phyloP scores from a whole-genome alignment of 2,797 vertebrate genomes.

The Amphiprion clarkii region DNA sequence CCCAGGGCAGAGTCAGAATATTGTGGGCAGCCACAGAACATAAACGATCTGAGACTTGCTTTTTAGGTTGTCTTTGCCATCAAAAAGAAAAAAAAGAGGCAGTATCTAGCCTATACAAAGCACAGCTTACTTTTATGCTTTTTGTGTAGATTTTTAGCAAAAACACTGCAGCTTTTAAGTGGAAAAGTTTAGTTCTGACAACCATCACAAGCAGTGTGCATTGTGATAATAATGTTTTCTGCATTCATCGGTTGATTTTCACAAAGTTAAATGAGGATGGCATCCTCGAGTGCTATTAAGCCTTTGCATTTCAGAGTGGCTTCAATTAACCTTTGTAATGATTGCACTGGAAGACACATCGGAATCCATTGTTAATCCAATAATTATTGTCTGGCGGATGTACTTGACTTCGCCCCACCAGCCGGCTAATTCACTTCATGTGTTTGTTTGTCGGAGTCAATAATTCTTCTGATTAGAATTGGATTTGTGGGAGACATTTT shows the following conservation, averaged over 20 bases:
- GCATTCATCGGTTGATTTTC: constrained; percentile 54
- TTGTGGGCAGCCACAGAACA: constrained; percentile 58
- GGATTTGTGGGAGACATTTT: constrained; percentile 44
- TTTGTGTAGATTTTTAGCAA: constrained; percentile 18
- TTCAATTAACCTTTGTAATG: constrained; percentile 79
- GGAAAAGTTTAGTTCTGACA: constrained; percentile 15
- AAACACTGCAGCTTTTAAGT: constrained; percentile 5
- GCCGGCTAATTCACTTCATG: constrained; percentile 64
- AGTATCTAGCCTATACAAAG: constrained; percentile 19
- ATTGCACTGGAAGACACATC: constrained; percentile 61
- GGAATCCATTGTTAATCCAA: constrained; percentile 74
- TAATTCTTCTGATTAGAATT: constrained; percentile 66
- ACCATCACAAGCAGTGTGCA: constrained; percentile 13
- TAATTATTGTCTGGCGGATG: constrained; percentile 74
- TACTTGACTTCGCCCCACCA: constrained; percentile 68
- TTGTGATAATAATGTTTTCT: constrained; percentile 21
- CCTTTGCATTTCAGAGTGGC: constrained; percentile 65
- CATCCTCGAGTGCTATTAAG: constrained; percentile 62
- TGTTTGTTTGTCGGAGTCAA: constrained; percentile 62
- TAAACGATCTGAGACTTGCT: constrained; percentile 50
- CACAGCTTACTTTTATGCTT: not conserved
- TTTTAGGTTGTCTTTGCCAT: constrained; percentile 37
- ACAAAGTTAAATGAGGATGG: constrained; percentile 49
- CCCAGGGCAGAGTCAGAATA: constrained; percentile 56
- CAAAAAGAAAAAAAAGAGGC: constrained; percentile 20